Conservation (phyloP, 2,888 invertebrate genomes). For the Lithophane socia region DNA sequence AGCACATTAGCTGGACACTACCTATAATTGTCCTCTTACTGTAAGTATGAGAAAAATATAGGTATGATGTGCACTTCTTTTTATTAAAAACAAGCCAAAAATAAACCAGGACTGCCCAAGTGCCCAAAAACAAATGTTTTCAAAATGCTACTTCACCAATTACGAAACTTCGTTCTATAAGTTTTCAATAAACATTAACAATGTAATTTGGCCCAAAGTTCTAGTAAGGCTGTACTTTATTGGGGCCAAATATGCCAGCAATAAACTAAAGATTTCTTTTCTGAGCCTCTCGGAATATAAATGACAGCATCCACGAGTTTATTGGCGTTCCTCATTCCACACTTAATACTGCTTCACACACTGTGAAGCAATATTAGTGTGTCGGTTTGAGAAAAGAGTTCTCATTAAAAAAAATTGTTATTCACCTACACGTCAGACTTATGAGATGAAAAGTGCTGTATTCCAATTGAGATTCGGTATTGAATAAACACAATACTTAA, state of each 20-base stretch:
- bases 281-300: background rate
- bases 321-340: background rate
- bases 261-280: constrained; percentile 1
- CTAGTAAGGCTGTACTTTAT: background rate
- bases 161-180: background rate
- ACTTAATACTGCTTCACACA: background rate
- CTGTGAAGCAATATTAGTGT: background rate
- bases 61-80: background rate
- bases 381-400: background rate
- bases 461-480: background rate
- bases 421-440: background rate
- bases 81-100: background rate
- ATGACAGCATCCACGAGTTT: background rate
- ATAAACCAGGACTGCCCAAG: background rate
- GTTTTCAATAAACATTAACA: background rate
- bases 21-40: no score
- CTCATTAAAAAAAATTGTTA: background rate
- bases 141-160: background rate
- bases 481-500: background rate
- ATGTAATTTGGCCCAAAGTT: background rate
- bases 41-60: background rate
- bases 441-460: background rate
- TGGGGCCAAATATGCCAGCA: background rate
- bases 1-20: background rate
- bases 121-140: background rate